Conservation (phyloP, 2,888 invertebrate genomes). For the Clunio marinus region DNA sequence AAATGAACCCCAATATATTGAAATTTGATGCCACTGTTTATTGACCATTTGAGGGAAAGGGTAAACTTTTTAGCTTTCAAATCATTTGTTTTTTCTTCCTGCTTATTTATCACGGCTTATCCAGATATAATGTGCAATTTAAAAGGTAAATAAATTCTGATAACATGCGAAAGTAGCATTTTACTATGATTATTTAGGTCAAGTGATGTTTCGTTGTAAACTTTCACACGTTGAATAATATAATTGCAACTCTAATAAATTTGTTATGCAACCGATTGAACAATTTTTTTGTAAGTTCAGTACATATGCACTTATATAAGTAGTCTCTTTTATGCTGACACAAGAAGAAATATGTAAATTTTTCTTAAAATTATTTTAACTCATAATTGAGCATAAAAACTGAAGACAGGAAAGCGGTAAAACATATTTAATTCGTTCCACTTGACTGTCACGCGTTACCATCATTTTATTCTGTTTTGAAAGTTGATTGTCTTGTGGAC, state of each 20-base stretch:
- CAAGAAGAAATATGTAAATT: slow-evolving; percentile 33
- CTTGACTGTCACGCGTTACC: slow-evolving; percentile 33
- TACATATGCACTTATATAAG: too few species aligned
- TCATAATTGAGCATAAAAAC: slow-evolving; percentile 24
- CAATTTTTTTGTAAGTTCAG: too few species aligned
- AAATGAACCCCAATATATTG: slow-evolving; percentile 34
- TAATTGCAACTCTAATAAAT: too few species aligned
- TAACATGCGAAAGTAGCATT: neutral
- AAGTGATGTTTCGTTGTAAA: neutral
- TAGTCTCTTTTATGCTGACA: neutral
- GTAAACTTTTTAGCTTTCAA: too few species aligned
- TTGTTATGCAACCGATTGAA: too few species aligned
- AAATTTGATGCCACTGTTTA: slow-evolving; percentile 34
- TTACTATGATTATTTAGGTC: neutral
- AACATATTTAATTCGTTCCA: slow-evolving; percentile 30
- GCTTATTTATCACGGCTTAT: slow-evolving; percentile 26
- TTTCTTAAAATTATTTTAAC: neutral
- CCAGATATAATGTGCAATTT: neutral
- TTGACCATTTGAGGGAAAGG: slow-evolving; percentile 39
- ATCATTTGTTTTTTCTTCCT: slow-evolving; percentile 33
- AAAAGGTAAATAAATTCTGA: neutral
- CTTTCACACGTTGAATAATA: too few species aligned
- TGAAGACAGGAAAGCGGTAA: neutral
- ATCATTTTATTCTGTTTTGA: slow-evolving; percentile 2
- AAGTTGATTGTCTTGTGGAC: too few species aligned